phyloP scores from a whole-genome alignment of 2,888 invertebrate genomes.

The Orthosia gothica region DNA sequence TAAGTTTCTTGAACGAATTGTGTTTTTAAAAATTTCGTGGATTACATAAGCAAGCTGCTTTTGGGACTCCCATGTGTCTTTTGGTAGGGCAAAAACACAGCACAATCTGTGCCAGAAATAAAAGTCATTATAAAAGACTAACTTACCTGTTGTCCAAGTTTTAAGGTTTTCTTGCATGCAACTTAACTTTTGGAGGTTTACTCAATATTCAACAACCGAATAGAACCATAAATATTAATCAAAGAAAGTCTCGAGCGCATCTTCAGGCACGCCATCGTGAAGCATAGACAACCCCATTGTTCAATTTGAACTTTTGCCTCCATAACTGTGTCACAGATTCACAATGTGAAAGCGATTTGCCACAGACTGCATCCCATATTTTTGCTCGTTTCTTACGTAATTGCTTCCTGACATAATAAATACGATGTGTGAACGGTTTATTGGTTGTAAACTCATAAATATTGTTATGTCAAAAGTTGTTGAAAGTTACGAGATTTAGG shows the following conservation, averaged over 20 bases:
- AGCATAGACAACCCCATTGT: constrained; percentile 68
- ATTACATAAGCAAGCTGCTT: constrained; percentile 43
- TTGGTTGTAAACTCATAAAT: constrained; percentile 84
- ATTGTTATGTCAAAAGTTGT: constrained; percentile 66
- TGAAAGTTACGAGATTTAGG: constrained; percentile 66
- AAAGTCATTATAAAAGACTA: not conserved
- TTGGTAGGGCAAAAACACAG: not conserved
- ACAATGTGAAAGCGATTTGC: constrained; percentile 78
- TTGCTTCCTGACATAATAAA: constrained; percentile 79
- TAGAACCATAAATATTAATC: constrained; percentile 65
- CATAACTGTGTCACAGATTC: constrained; percentile 62
- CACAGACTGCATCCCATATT: constrained; percentile 72
- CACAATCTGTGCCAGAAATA: not conserved
- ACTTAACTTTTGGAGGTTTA: not conserved
- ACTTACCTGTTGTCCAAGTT: not conserved
- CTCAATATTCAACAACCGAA: constrained; percentile 8
- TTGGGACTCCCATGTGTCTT: constrained; percentile 22
- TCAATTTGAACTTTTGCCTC: constrained; percentile 70
- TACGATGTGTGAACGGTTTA: constrained; percentile 82
- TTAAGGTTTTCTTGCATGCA: not conserved
- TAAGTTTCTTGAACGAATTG: constrained; percentile 79
- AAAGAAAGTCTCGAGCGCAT: constrained; percentile 54
- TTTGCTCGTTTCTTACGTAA: constrained; percentile 73
- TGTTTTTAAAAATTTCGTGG: constrained; percentile 37
- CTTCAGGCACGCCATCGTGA: constrained; percentile 57